Evolutionary conservation across 23 tunicate genomes (phyloP).

Genomic region (Trididemnum clinides): DNA sequence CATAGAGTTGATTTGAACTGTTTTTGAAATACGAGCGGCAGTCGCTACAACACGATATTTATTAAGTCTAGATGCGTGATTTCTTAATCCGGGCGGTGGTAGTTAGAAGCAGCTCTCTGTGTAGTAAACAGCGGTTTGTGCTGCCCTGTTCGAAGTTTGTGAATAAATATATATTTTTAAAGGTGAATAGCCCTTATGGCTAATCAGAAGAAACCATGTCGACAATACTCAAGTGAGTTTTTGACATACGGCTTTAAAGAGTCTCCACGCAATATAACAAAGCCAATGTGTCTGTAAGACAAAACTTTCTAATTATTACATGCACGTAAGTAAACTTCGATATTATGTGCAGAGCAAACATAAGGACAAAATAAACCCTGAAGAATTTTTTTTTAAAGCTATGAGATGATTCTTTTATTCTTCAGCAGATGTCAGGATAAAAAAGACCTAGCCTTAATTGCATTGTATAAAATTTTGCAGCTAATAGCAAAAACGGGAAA

Average conservation of each 20-base stretch:
- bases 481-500: not conserved
- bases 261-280: not conserved
- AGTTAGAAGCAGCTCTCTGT: too few relatives aligned
- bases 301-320: not conserved
- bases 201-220: not conserved
- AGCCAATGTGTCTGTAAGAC: not conserved
- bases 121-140: too few relatives aligned
- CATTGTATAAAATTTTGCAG: not conserved
- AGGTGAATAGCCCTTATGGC: not conserved
- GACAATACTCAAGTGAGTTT: not conserved
- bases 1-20: too few relatives aligned
- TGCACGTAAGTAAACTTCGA: not conserved
- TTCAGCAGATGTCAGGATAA: not conserved
- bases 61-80: too few relatives aligned
- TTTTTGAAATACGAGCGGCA: too few relatives aligned
- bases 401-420: not conserved
- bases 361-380: not conserved
- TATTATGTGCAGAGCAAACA: not conserved
- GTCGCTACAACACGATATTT: too few relatives aligned
- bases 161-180: not conserved
- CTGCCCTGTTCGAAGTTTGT: not conserved
- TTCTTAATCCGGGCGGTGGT: too few relatives aligned
- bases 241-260: not conserved
- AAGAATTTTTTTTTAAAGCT: not conserved
- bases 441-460: not conserved